phyloP scores from a whole-genome alignment of 2,113 vertebrate genomes.

The Boulengerochromis microlepis region DNA sequence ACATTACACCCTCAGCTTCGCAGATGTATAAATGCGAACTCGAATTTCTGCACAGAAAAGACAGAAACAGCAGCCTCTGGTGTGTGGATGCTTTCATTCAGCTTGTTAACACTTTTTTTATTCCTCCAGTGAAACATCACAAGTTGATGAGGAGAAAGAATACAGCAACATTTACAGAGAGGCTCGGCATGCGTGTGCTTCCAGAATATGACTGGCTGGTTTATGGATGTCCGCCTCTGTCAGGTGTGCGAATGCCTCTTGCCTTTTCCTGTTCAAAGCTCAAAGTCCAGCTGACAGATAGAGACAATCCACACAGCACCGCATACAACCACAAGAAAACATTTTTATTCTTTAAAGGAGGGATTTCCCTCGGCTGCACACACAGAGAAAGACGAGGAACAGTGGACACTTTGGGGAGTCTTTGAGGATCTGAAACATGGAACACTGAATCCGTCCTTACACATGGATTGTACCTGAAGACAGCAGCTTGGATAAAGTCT shows the following conservation, averaged over 20 bases:
- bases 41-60: neutral
- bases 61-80: neutral
- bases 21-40: neutral
- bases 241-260: constrained; percentile 37
- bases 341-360: neutral
- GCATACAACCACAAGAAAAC: neutral
- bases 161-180: neutral
- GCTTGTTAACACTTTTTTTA: neutral
- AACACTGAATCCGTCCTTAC: neutral
- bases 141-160: neutral
- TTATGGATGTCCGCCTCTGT: constrained; percentile 47
- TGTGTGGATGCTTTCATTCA: neutral
- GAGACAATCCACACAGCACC: neutral
- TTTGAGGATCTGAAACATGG: neutral
- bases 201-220: neutral
- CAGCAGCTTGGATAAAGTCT: neutral
- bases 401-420: neutral
- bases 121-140: neutral
- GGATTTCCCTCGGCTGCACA: neutral
- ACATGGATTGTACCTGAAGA: constrained; percentile 61
- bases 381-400: neutral
- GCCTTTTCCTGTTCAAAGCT: constrained; percentile 55
- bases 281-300: constrained; percentile 62
- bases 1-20: neutral
- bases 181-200: neutral